A percentile compares a stretch with the other conserved stretches of the same genome.
These are phyloP conservation scores for Agriopis leucophaearia DNA, from an alignment of 2,888 invertebrate species.

Conservation along the genomic window DNA sequence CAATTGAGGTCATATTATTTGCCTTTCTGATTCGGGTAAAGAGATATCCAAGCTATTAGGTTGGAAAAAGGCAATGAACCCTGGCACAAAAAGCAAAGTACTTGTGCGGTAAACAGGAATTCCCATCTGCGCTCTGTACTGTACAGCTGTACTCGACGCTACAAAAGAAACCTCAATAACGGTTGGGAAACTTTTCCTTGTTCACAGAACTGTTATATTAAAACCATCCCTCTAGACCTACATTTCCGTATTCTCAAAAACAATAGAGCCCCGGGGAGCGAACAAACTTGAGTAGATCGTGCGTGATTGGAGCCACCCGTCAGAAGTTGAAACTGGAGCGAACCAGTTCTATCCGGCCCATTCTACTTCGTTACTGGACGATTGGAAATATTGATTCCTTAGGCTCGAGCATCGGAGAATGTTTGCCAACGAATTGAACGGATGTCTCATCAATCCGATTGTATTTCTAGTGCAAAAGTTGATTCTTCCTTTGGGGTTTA, in stretches of 20 bases:
- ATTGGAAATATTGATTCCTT: constrained; percentile 37
- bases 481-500: neutral
- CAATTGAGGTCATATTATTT: too few relatives aligned
- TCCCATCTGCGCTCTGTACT: neutral
- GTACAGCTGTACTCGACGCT: neutral
- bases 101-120: neutral
- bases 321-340: constrained; percentile 38
- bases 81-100: neutral
- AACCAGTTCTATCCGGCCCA: constrained; percentile 35
- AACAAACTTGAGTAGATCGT: constrained; percentile 23
- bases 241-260: constrained; percentile 21
- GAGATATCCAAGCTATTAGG: too few relatives aligned
- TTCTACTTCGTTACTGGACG: constrained; percentile 35
- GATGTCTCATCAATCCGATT: neutral
- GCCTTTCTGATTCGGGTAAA: too few relatives aligned
- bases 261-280: constrained; percentile 27
- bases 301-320: constrained; percentile 39
- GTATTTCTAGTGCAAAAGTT: neutral
- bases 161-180: neutral
- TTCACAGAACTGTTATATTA: neutral
- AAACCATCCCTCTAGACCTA: constrained; percentile 10
- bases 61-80: neutral
- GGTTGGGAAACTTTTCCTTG: constrained; percentile 7
- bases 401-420: constrained; percentile 9
- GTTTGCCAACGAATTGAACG: constrained; percentile 15